A percentile compares a stretch with the other conserved stretches of the same genome.
These are phyloP conservation scores for Lydus trimaculatus DNA, from an alignment of 2,888 invertebrate genomes.

Conservation along the genomic window DNA sequence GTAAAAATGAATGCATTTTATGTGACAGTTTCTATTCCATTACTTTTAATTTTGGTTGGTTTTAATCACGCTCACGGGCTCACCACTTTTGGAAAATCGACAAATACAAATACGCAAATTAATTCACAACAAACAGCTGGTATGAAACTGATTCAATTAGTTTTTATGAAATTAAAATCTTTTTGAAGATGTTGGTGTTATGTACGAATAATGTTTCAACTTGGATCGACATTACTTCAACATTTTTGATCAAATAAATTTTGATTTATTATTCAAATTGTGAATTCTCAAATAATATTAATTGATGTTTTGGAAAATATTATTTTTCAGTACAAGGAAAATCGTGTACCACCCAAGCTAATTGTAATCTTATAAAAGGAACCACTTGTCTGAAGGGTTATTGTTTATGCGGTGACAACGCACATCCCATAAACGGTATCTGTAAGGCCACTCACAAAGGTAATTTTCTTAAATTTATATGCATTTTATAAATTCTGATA, in stretches of 20 bases:
- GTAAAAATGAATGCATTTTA: constrained; percentile 56
- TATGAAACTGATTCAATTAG: constrained; percentile 43
- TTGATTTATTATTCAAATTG: neutral
- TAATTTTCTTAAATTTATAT: constrained; percentile 3
- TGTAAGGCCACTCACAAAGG: constrained; percentile 42
- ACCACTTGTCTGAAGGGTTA: constrained; percentile 54
- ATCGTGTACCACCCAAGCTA: constrained; percentile 52
- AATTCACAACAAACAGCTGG: constrained; percentile 47
- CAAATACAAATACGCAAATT: constrained; percentile 42
- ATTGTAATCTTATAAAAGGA: constrained; percentile 53
- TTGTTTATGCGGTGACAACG: constrained; percentile 57
- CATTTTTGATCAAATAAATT: constrained; percentile 15
- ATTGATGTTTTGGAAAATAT: neutral
- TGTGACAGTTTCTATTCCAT: constrained; percentile 63
- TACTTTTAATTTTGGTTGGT: constrained; percentile 63
- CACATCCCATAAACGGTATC: constrained; percentile 53
- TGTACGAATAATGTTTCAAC: constrained; percentile 37
- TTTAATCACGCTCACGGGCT: constrained; percentile 60
- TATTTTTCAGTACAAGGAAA: constrained; percentile 48
- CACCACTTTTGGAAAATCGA: constrained; percentile 60
- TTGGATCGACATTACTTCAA: constrained; percentile 43
- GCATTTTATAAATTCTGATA: neutral
- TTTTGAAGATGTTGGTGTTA: constrained; percentile 31
- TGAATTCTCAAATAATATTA: neutral
- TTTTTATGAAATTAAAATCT: constrained; percentile 7